These are phyloP conservation scores for Carduelis carduelis DNA, from an alignment of 2,797 vertebrate species.

Conservation along the genomic window DNA sequence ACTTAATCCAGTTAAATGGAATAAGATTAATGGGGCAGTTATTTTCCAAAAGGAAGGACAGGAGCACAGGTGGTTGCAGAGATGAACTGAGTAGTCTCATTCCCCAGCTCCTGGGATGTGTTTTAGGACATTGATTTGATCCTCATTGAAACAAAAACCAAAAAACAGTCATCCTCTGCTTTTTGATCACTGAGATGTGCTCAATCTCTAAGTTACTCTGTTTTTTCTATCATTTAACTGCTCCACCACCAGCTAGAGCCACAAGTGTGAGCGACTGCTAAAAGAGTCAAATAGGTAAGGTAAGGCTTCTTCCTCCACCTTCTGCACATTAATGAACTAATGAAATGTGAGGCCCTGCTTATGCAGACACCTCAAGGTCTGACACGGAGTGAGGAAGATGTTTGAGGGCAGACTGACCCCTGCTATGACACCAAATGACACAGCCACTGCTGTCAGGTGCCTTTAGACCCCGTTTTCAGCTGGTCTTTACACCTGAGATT, in stretches of 20 bases:
- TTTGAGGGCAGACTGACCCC: neutral
- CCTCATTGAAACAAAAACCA: neutral
- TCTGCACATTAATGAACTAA: neutral
- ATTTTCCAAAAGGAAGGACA: neutral
- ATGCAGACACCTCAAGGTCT: neutral
- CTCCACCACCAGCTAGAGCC: neutral
- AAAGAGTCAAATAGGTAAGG: neutral
- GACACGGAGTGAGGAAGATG: neutral
- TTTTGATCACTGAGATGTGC: neutral
- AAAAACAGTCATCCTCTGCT: neutral
- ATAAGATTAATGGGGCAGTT: neutral
- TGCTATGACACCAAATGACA: neutral
- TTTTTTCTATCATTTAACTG: neutral
- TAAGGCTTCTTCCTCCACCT: neutral
- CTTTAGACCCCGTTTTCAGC: neutral
- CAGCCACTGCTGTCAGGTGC: neutral
- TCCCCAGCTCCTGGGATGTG: neutral
- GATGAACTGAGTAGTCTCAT: rapidly evolving
- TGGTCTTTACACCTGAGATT: neutral
- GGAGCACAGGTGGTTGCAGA: rapidly evolving
- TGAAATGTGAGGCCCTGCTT: neutral
- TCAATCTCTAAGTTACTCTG: neutral
- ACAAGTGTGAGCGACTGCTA: rapidly evolving
- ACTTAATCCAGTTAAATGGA: neutral
- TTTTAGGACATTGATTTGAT: neutral